Conservation (phyloP, 2,888 invertebrate species). For the Platypus cylindrus region DNA sequence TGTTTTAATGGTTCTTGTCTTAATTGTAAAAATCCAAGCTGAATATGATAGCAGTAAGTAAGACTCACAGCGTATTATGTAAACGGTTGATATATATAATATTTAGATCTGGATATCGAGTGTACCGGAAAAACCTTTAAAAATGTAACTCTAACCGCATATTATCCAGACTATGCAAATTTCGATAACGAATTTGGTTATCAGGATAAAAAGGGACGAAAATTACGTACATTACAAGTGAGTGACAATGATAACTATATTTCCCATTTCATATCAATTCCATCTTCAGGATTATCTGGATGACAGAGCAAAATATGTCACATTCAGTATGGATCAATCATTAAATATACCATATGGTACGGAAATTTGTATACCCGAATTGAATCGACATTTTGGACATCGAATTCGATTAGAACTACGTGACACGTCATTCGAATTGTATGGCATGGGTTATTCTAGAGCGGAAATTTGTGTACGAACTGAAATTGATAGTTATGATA, state of each 20-base stretch:
- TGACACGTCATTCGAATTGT: conserved; percentile 34
- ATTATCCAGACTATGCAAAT: conserved; percentile 38
- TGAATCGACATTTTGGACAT: conserved; percentile 38
- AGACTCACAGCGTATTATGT: no score
- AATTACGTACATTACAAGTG: conserved; percentile 38
- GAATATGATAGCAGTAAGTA: no score
- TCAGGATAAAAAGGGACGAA: conserved; percentile 34
- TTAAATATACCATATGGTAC: conserved; percentile 36
- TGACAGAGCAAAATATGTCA: conserved; percentile 36
- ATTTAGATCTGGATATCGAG: conserved; percentile 20
- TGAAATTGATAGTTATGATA: conserved; percentile 41
- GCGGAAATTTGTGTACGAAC: conserved; percentile 41
- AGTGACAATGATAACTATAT: no score
- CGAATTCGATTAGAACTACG: conserved; percentile 36
- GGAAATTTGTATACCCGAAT: conserved; percentile 37
- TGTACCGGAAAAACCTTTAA: conserved; percentile 34
- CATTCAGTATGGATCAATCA: conserved; percentile 37
- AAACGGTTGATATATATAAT: no score
- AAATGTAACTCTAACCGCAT: conserved; percentile 39
- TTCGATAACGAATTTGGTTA: conserved; percentile 33
- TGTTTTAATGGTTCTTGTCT: no score
- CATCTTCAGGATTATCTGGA: conserved; percentile 38
- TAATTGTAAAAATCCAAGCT: no score
- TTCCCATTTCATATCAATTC: conserved; percentile 3
- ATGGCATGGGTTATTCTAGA: conserved; percentile 31